A percentile compares a stretch with the other conserved stretches of the same genome.
Conservation (phyloP, 1,140 invertebrate genomes). For the Polypedilum pembai region DNA sequence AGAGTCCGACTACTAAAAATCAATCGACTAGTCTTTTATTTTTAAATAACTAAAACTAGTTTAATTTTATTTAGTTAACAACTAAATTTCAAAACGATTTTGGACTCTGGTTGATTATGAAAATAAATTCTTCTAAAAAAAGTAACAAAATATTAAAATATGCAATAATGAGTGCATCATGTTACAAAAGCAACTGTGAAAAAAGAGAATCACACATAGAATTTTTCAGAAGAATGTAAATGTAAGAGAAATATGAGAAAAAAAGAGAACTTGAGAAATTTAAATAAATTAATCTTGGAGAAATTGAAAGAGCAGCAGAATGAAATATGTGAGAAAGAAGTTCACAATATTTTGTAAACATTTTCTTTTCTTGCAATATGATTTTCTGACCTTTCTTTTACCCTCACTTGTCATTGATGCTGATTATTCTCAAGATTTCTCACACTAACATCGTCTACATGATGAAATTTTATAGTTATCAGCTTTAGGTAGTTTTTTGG, state of each 20-base stretch:
- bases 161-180: neutral
- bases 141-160: too few species aligned
- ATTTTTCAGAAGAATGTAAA: neutral
- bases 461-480: too few species aligned
- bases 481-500: neutral
- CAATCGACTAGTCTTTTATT: too few species aligned
- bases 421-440: neutral
- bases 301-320: neutral
- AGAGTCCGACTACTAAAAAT: too few species aligned
- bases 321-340: neutral
- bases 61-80: too few species aligned
- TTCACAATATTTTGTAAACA: constrained; percentile 19
- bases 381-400: constrained; percentile 4
- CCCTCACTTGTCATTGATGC: neutral
- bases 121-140: too few species aligned
- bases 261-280: neutral
- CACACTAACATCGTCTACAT: neutral
- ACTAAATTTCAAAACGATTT: too few species aligned
- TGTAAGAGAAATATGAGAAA: neutral
- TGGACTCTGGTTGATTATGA: too few species aligned
- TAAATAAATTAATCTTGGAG: neutral
- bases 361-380: neutral
- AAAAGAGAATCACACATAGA: neutral
- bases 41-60: too few species aligned
- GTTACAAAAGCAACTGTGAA: neutral